These are phyloP conservation scores for Lottia scabra DNA, from an alignment of 2,888 invertebrate genomes.

Conservation along the genomic window DNA sequence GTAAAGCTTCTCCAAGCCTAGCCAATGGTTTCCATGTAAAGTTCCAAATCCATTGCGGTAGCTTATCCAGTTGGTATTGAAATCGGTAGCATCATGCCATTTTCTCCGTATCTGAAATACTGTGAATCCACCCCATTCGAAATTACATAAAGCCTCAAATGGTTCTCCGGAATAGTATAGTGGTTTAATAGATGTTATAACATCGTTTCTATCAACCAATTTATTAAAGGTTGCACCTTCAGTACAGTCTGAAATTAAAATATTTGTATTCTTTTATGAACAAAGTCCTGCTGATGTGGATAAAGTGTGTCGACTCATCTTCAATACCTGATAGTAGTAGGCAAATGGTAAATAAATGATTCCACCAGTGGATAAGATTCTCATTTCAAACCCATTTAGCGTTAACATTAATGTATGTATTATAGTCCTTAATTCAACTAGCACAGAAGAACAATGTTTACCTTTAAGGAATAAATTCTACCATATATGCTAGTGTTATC, in stretches of 20 bases:
- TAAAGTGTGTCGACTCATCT: too few relatives aligned
- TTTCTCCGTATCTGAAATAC: neutral
- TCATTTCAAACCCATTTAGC: too few relatives aligned
- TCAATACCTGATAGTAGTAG: too few relatives aligned
- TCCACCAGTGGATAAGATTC: too few relatives aligned
- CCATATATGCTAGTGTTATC: too few relatives aligned
- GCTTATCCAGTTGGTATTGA: neutral
- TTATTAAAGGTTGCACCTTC: neutral
- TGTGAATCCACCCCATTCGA: neutral
- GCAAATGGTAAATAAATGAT: too few relatives aligned
- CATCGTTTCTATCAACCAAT: neutral
- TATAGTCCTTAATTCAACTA: too few relatives aligned
- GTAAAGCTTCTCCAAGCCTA: neutral
- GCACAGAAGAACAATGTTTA: too few relatives aligned
- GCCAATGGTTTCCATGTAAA: neutral
- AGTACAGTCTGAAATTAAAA: neutral
- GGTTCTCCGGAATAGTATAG: neutral
- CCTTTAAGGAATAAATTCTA: too few relatives aligned
- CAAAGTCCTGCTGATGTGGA: too few relatives aligned
- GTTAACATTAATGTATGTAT: too few relatives aligned
- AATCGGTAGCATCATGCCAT: neutral
- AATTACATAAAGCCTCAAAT: neutral
- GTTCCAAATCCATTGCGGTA: neutral
- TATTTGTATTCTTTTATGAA: too few relatives aligned
- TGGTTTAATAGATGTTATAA: neutral